Percentiles rank a stretch among this genome's conserved stretches.
These are phyloP conservation scores for Apotomis betuletana DNA, from an alignment of 2,888 invertebrate species.

Conservation along the genomic window DNA sequence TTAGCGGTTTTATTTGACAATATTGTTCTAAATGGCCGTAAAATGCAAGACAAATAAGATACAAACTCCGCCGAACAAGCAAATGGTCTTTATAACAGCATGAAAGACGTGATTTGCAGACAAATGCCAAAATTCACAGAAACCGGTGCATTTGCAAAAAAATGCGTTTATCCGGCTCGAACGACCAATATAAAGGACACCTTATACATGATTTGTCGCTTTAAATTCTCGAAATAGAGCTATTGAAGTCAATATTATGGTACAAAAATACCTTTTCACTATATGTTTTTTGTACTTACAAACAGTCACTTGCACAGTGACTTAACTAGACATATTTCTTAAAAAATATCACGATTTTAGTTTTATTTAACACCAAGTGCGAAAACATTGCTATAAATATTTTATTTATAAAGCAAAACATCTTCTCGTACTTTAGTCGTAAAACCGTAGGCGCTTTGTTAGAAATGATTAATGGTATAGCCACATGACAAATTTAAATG, in stretches of 20 bases:
- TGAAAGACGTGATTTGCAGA: constrained; percentile 24
- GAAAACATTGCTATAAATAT: no score
- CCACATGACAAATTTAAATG: no score
- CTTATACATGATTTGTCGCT: constrained; percentile 31
- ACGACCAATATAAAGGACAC: constrained; percentile 8
- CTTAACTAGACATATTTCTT: no score
- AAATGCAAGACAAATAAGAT: constrained; percentile 9
- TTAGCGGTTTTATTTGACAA: constrained; percentile 11
- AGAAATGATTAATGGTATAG: no score
- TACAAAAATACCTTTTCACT: no score
- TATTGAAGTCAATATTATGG: background rate
- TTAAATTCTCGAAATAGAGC: constrained; percentile 22
- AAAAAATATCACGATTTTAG: no score
- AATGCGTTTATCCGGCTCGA: constrained; percentile 26
- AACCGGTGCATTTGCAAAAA: constrained; percentile 24
- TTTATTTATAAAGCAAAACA: background rate
- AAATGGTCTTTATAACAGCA: constrained; percentile 16
- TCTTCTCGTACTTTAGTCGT: no score
- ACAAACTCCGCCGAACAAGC: background rate
- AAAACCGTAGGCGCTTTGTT: no score
- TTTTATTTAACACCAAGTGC: no score
- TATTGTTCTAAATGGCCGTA: constrained; percentile 13
- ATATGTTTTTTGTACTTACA: no score
- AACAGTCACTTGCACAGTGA: no score
- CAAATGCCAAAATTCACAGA: constrained; percentile 3